These are phyloP conservation scores for Fulica atra DNA, from an alignment of 2,113 vertebrate genomes.

Conservation along the genomic window DNA sequence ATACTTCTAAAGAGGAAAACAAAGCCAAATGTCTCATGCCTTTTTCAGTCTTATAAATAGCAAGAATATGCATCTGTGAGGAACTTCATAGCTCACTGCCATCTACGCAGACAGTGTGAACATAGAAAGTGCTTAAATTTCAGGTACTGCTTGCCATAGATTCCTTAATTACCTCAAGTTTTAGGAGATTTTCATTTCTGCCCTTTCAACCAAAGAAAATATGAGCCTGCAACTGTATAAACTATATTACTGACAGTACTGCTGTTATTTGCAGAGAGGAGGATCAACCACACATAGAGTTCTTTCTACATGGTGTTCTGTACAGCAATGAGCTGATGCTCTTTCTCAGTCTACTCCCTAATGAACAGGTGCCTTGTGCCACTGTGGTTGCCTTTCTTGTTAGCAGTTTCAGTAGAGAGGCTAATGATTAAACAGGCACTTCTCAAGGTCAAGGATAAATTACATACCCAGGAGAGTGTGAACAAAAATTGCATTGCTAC, in stretches of 20 bases:
- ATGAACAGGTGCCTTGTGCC: not conserved
- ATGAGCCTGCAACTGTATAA: not conserved
- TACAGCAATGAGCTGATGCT: not conserved
- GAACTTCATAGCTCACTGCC: not conserved
- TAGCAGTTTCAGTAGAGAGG: not conserved
- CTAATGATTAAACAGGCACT: not conserved
- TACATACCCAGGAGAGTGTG: not conserved
- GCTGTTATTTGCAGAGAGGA: not conserved
- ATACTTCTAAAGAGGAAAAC: not conserved
- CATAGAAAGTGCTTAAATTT: not conserved
- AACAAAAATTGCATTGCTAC: not conserved
- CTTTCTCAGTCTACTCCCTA: not conserved
- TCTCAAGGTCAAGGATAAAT: conserved; percentile 23
- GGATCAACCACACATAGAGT: not conserved
- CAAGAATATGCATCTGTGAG: not conserved
- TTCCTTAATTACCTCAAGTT: not conserved
- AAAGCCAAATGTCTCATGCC: not conserved
- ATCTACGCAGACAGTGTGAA: not conserved
- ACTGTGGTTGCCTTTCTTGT: conserved; percentile 9
- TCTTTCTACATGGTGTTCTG: accelerated
- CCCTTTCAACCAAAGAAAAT: not conserved
- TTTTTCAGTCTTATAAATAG: not conserved
- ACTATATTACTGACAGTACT: not conserved
- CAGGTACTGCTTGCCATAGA: not conserved
- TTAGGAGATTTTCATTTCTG: not conserved